Percentiles rank a stretch among this genome's conserved stretches.
These are phyloP conservation scores for Pseudoips prasinana DNA, from an alignment of 2,888 invertebrate species.

Conservation along the genomic window DNA sequence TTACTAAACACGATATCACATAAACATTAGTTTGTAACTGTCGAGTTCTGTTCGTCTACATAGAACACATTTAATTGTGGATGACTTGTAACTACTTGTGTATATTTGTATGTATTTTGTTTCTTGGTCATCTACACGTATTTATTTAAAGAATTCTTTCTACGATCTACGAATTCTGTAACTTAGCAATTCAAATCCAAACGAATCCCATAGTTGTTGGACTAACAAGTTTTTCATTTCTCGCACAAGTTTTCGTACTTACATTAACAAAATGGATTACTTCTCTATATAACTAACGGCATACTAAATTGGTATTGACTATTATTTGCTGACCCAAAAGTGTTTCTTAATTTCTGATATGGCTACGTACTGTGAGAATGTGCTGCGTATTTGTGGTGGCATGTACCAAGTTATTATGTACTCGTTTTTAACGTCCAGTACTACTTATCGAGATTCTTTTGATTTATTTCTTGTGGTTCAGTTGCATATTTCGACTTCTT, in stretches of 20 bases:
- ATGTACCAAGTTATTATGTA: conserved; percentile 47
- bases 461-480: conserved; percentile 30
- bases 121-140: too few relatives aligned
- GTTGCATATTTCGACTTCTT: conserved; percentile 25
- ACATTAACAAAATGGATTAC: conserved; percentile 33
- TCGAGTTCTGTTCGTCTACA: too few relatives aligned
- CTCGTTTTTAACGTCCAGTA: conserved; percentile 33
- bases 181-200: conserved; percentile 64
- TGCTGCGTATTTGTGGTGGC: conserved; percentile 62
- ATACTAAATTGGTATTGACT: conserved; percentile 40
- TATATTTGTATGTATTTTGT: too few relatives aligned
- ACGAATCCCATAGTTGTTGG: conserved; percentile 49
- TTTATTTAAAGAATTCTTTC: too few relatives aligned
- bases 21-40: too few relatives aligned
- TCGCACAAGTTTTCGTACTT: conserved; percentile 46
- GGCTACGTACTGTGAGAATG: conserved; percentile 62
- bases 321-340: conserved; percentile 48
- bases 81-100: too few relatives aligned
- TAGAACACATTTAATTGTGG: too few relatives aligned
- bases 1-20: too few relatives aligned
- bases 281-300: conserved; percentile 33
- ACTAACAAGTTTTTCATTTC: conserved; percentile 42
- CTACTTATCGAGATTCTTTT: conserved; percentile 26
- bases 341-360: conserved; percentile 47
- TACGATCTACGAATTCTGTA: too few relatives aligned